Conservation (phyloP, 2,113 vertebrate species). For the Ptychochromis oligacanthus region DNA sequence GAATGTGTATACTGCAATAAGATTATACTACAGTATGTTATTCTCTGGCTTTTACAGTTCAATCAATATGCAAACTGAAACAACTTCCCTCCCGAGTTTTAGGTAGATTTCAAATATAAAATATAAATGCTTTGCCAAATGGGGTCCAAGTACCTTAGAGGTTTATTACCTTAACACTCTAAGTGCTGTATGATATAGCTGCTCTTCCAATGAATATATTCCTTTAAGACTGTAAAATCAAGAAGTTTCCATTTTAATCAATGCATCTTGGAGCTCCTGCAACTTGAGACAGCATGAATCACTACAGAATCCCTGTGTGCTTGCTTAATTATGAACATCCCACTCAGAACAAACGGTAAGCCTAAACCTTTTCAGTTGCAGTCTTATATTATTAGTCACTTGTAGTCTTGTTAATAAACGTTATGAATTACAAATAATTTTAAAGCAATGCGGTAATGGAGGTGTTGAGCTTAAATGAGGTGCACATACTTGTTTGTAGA, state of each 20-base stretch:
- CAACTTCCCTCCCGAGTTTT: constrained; percentile 1
- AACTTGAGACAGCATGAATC: constrained; percentile 12
- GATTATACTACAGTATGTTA: constrained; percentile 13
- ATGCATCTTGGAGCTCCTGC: neutral
- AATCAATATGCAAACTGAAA: constrained; percentile 38
- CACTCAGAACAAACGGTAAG: constrained; percentile 23
- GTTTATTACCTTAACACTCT: neutral
- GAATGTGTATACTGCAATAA: constrained; percentile 35
- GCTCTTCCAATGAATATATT: neutral
- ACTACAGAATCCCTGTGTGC: neutral
- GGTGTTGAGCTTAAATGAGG: constrained; percentile 32
- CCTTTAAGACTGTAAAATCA: neutral
- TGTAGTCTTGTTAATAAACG: constrained; percentile 28
- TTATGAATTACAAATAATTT: constrained; percentile 30
- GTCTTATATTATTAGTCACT: constrained; percentile 17
- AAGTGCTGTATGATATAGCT: neutral
- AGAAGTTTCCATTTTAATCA: constrained; percentile 6
- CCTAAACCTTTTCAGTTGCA: neutral
- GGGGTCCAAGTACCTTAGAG: neutral
- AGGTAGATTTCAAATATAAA: constrained; percentile 17
- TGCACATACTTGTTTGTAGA: constrained; percentile 9
- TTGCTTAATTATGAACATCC: constrained; percentile 27
- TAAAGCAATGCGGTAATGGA: neutral
- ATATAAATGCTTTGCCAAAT: constrained; percentile 7
- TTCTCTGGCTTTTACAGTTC: constrained; percentile 3